Percentiles rank a stretch among this genome's conserved stretches.
phyloP scores from a whole-genome alignment of 1,140 invertebrate species.

The Leptopilina clavipes region DNA sequence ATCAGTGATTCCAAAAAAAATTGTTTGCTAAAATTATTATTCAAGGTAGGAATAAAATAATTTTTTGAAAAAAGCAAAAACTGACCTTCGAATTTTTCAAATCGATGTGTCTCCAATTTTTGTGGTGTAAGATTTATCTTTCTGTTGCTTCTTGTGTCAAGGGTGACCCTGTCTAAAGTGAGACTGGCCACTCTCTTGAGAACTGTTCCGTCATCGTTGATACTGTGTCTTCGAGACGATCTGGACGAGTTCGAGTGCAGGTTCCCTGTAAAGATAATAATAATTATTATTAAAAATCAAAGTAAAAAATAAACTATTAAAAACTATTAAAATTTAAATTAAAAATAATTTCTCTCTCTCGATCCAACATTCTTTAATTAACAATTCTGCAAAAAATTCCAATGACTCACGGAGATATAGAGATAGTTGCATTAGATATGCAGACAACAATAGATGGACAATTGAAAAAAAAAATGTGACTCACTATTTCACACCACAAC shows the following conservation, averaged over 20 bases:
- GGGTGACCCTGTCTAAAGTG: constrained; percentile 81
- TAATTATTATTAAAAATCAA: not conserved
- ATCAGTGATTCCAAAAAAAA: too few species aligned
- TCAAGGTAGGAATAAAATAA: too few species aligned
- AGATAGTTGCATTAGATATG: not conserved
- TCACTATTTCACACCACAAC: not conserved
- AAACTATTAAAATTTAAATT: not conserved
- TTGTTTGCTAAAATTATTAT: too few species aligned
- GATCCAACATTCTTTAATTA: not conserved
- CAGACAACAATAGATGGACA: not conserved
- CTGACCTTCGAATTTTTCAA: constrained; percentile 93
- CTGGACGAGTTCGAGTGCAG: constrained; percentile 34
- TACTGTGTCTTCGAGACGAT: constrained; percentile 69
- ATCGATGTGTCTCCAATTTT: constrained; percentile 87
- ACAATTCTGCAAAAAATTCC: not conserved
- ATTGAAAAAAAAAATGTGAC: constrained; percentile 1
- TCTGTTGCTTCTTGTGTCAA: constrained; percentile 77
- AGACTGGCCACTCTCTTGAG: constrained; percentile 89
- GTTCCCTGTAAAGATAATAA: constrained; percentile 13
- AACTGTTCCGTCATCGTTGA: constrained; percentile 80
- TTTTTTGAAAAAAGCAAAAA: constrained; percentile 15
- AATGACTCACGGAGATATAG: not conserved
- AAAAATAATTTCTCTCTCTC: too few species aligned
- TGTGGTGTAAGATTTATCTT: constrained; percentile 81
- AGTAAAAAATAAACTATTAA: not conserved